Conservation (phyloP, 2,888 invertebrate genomes). For the Schizaphis graminum region DNA sequence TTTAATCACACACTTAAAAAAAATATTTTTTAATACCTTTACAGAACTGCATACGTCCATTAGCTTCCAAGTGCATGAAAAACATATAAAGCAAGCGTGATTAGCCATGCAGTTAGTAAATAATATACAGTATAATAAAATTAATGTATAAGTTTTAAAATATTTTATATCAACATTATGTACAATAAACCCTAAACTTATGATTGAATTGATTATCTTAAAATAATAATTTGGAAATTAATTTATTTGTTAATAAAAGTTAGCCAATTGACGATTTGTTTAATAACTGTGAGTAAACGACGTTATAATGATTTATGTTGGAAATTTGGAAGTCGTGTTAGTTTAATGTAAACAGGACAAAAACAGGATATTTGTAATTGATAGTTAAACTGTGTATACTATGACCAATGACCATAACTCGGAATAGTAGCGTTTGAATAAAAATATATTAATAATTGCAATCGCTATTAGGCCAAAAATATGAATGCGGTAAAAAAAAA, state of each 20-base stretch:
- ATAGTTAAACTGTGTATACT: not conserved
- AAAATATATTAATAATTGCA: slow-evolving; percentile 3
- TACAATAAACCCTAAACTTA: slow-evolving; percentile 7
- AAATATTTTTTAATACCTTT: slow-evolving; percentile 78
- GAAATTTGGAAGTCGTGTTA: not conserved
- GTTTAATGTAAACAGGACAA: not conserved
- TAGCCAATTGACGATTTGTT: not conserved
- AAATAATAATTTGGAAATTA: not conserved
- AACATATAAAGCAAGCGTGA: slow-evolving; percentile 73
- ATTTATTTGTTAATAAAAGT: not conserved
- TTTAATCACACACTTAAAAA: slow-evolving; percentile 30
- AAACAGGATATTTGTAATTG: not conserved
- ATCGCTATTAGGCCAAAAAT: not conserved
- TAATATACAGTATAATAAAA: slow-evolving; percentile 26
- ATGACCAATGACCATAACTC: not conserved
- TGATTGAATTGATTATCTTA: not conserved
- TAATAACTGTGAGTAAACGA: not conserved
- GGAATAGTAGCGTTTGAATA: not conserved
- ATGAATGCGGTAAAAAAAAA: slow-evolving; percentile 1
- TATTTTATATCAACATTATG: slow-evolving; percentile 18
- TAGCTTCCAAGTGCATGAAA: slow-evolving; percentile 81
- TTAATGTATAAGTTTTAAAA: slow-evolving; percentile 15
- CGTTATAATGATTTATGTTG: not conserved
- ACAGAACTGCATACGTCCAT: slow-evolving; percentile 94
- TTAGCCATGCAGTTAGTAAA: slow-evolving; percentile 65